Evolutionary conservation across 2,113 vertebrate species (phyloP), one percentile per base, ranked within the genome.

Genomic region (Martes martes): DNA sequence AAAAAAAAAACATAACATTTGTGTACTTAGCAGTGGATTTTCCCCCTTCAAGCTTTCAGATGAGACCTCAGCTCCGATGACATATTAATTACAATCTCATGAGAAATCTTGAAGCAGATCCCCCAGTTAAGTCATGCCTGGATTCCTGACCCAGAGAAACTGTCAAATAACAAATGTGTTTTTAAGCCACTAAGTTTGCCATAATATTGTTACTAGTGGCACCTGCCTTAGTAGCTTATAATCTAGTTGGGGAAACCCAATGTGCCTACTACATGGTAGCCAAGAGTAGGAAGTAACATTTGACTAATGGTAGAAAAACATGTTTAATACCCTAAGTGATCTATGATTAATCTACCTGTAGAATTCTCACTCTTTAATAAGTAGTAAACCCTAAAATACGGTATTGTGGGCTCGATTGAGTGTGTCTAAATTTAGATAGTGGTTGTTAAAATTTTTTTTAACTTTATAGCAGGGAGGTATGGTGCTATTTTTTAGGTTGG

Each of bases 361-460:
- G 52, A 93, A 88, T 80, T 95, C 36, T 93, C 67, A 55, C 59
- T 82, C 61, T 76, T 76, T 65, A 67, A 42, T 67, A 65, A 83
- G 7, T 76, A 95, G 42, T 45, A 84, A 89, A 85, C 11, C 36
- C 7, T 84, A 89, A 91, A 84, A 91, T 92, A 47, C 2, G 45
- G 3, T 76, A 83, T 47, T 52, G 36, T 63, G 11, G 24, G 14
- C 21, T 88, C 78, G 39, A 50, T 69, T 90, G 39, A 36, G 6
- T 74, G 11, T 52, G 45, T 94, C 95, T 92, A 69, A 86, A 91
- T 94, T 93, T 36, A 57, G 50, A 52, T 74, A 36, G 71, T 92
- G 52, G 74, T 59, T 91, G 45, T 80, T 74, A 47, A 94, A 52
- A n/a, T 4, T 10, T 52, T 73, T 80, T 69, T 47, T 2, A 89